These are phyloP conservation scores for Buathra laborator DNA, from an alignment of 2,888 invertebrate species.

Conservation along the genomic window DNA sequence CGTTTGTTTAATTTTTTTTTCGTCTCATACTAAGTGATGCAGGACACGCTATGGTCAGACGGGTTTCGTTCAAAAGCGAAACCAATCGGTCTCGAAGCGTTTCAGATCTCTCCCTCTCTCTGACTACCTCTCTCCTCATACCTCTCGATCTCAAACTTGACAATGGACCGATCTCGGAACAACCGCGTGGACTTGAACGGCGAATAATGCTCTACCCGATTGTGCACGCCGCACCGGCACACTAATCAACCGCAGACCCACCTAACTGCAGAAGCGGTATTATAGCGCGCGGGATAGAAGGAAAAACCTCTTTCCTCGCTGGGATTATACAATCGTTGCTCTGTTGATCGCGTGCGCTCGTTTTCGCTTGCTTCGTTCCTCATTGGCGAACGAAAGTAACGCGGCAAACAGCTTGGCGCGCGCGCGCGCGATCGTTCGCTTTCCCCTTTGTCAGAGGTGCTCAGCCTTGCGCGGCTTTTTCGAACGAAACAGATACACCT, in stretches of 20 bases:
- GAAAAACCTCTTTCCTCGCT: slow-evolving; percentile 49
- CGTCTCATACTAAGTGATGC: background rate
- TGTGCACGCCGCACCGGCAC: slow-evolving; percentile 30
- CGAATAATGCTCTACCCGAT: slow-evolving; percentile 73
- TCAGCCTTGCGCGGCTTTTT: slow-evolving; percentile 64
- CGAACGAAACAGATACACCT: background rate
- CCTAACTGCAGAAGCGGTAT: slow-evolving; percentile 17
- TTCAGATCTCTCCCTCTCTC: slow-evolving; percentile 11
- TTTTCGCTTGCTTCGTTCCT: slow-evolving; percentile 22
- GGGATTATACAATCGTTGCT: slow-evolving; percentile 73
- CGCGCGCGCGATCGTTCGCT: slow-evolving; percentile 63
- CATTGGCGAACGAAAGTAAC: slow-evolving; percentile 43
- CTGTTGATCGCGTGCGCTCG: slow-evolving; percentile 64
- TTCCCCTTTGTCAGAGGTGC: slow-evolving; percentile 77
- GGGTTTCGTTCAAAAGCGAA: too few species aligned
- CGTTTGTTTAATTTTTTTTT: too few species aligned
- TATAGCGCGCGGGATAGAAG: background rate
- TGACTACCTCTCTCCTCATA: slow-evolving; percentile 4
- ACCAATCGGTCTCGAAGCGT: too few species aligned
- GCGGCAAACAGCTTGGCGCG: slow-evolving; percentile 31
- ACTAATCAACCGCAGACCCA: slow-evolving; percentile 36
- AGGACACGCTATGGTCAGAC: background rate
- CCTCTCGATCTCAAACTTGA: slow-evolving; percentile 78
- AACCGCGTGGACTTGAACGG: slow-evolving; percentile 76
- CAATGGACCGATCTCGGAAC: slow-evolving; percentile 76